Conservation (phyloP, 2,113 vertebrate species). For the Bostrychus sinensis region DNA sequence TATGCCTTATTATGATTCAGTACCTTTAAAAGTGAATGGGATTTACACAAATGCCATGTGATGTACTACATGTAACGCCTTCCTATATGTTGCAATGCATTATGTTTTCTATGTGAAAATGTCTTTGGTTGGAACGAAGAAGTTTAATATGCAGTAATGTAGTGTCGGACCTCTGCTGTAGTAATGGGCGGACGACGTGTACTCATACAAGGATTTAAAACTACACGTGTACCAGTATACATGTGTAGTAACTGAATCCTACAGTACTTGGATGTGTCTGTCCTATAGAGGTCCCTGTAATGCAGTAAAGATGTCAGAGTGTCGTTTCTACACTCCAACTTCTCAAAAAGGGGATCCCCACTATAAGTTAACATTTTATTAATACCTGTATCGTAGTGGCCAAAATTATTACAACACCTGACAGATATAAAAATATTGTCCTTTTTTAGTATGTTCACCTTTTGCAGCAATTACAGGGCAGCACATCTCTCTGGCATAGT, state of each 20-base stretch:
- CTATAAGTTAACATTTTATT: slow-evolving; percentile 8
- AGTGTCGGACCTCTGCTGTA: slow-evolving; percentile 47
- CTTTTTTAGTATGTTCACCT: no score
- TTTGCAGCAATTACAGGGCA: no score
- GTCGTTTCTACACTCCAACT: slow-evolving; percentile 49
- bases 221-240: no score
- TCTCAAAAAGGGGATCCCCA: slow-evolving; percentile 46
- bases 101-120: slow-evolving; percentile 23
- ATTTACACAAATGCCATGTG: slow-evolving; percentile 23
- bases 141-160: slow-evolving; percentile 75
- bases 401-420: not conserved
- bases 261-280: slow-evolving; percentile 21
- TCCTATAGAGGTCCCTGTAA: slow-evolving; percentile 48
- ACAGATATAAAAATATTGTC: not conserved
- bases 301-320: slow-evolving; percentile 75
- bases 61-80: slow-evolving; percentile 36
- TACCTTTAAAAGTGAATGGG: slow-evolving; percentile 32
- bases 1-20: slow-evolving; percentile 56
- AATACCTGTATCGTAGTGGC: not conserved
- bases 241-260: not conserved
- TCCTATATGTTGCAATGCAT: slow-evolving; percentile 33
- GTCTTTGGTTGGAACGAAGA: slow-evolving; percentile 55
- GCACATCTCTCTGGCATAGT: no score
- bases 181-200: slow-evolving; percentile 33
- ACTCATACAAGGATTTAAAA: slow-evolving; percentile 28